phyloP scores from a whole-genome alignment of 1,140 invertebrate genomes.

The Drosophila tropicalis region DNA sequence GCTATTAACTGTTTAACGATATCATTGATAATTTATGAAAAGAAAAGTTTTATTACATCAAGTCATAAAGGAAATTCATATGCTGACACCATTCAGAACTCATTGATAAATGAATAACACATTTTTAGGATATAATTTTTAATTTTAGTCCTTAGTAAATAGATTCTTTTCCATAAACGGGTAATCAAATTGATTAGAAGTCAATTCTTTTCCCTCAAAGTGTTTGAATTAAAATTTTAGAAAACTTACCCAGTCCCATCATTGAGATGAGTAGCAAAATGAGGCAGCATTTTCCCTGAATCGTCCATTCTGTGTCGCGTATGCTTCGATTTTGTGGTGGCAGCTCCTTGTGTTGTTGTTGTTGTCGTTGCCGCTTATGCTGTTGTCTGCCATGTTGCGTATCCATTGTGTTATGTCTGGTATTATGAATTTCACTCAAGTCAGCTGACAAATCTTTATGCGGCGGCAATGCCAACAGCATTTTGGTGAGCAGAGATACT shows the following conservation, averaged over 20 bases:
- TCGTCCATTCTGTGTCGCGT: constrained; percentile 27
- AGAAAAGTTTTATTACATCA: no score
- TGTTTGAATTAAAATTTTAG: constrained; percentile 16
- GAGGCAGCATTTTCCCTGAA: constrained; percentile 24
- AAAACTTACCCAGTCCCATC: constrained; percentile 57
- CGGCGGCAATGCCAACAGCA: constrained; percentile 49
- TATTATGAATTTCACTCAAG: constrained; percentile 40
- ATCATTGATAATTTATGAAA: no score
- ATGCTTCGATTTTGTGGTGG: constrained; percentile 31
- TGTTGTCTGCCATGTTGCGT: constrained; percentile 17
- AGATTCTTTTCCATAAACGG: no score
- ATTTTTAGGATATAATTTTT: no score
- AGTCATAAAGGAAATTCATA: no score
- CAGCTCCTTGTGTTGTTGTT: constrained; percentile 18
- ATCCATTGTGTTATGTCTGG: constrained; percentile 40
- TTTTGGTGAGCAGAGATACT: constrained; percentile 19
- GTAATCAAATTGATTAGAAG: background rate
- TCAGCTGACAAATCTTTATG: constrained; percentile 50
- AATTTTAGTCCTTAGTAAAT: no score
- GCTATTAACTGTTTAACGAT: no score
- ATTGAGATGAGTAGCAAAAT: constrained; percentile 39
- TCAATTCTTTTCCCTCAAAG: background rate
- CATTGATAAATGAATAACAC: no score
- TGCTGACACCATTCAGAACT: no score
- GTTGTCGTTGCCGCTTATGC: background rate